These are phyloP conservation scores for Drosophila kepulauana DNA, from an alignment of 1,140 invertebrate genomes.

Conservation along the genomic window DNA sequence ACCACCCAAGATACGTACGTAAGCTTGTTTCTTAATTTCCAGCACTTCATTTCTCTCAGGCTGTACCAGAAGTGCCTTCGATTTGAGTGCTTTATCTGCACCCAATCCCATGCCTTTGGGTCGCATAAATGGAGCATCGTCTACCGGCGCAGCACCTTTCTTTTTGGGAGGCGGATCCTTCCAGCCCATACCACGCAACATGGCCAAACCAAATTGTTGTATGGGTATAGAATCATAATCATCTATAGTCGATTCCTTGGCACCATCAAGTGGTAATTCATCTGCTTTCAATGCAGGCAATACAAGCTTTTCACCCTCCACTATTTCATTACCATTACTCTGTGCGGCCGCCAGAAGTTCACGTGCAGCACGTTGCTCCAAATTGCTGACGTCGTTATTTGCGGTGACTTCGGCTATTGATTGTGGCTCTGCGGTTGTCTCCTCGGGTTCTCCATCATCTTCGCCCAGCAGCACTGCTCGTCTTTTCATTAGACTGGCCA, in stretches of 20 bases:
- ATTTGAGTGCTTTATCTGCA: slow-evolving; percentile 89
- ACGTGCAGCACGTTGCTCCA: slow-evolving; percentile 87
- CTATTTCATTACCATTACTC: slow-evolving; percentile 77
- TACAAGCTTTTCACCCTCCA: slow-evolving; percentile 84
- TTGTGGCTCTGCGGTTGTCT: slow-evolving; percentile 38
- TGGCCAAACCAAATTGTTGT: slow-evolving; percentile 94
- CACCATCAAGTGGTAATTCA: slow-evolving; percentile 86
- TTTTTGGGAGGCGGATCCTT: slow-evolving; percentile 86
- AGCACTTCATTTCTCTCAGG: slow-evolving; percentile 87
- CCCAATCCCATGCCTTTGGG: slow-evolving; percentile 97
- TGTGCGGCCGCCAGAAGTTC: slow-evolving; percentile 78
- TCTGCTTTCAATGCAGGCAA: slow-evolving; percentile 86
- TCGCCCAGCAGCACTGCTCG: slow-evolving; percentile 75
- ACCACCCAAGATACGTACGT: slow-evolving; percentile 90
- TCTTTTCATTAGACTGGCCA: slow-evolving; percentile 82
- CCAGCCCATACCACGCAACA: slow-evolving; percentile 98
- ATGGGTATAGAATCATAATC: slow-evolving; percentile 97
- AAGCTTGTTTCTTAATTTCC: slow-evolving; percentile 89
- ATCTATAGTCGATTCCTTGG: slow-evolving; percentile 90
- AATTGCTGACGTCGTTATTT: slow-evolving; percentile 73
- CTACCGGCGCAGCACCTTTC: slow-evolving; percentile 88
- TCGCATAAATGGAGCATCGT: slow-evolving; percentile 85
- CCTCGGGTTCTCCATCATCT: slow-evolving; percentile 57
- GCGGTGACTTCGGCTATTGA: slow-evolving; percentile 69
- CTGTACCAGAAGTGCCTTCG: slow-evolving; percentile 78